These are phyloP conservation scores for Stigmatopora argus DNA, from an alignment of 2,113 vertebrate genomes.

Conservation along the genomic window DNA sequence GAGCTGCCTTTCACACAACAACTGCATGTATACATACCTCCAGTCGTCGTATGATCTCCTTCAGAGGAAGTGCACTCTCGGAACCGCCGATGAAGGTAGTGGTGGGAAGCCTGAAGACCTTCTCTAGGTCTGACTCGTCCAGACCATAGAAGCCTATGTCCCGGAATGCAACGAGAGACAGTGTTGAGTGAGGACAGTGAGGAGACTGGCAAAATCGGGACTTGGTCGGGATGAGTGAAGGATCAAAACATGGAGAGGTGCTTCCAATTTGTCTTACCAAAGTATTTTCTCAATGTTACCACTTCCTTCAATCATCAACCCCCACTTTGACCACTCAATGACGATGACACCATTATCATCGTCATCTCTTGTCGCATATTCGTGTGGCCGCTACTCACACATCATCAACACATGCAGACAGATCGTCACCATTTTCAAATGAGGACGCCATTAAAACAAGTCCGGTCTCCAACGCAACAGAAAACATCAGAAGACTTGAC, in stretches of 20 bases:
- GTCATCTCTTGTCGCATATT: background rate
- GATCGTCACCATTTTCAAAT: background rate
- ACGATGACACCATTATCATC: background rate
- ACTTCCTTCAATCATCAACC: slow-evolving; percentile 1
- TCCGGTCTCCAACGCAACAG: background rate
- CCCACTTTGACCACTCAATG: background rate
- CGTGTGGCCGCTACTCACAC: background rate
- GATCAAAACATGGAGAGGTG: background rate
- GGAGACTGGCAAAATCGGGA: background rate
- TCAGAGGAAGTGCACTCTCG: slow-evolving; percentile 83
- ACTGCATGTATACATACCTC: slow-evolving; percentile 66
- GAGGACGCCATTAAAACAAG: background rate
- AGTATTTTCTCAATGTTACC: too few relatives aligned
- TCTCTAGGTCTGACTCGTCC: slow-evolving; percentile 92
- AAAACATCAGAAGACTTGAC: background rate
- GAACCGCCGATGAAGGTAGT: slow-evolving; percentile 97
- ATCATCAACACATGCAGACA: background rate
- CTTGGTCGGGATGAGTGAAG: background rate
- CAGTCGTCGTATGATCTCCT: slow-evolving; percentile 91
- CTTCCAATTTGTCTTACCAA: background rate
- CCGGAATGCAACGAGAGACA: slow-evolving; percentile 43
- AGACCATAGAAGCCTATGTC: slow-evolving; percentile 90
- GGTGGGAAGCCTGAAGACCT: slow-evolving; percentile 92
- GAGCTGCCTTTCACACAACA: background rate
- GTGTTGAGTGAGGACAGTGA: slow-evolving; percentile 16